Percentiles rank a stretch among this genome's conserved stretches.
Evolutionary conservation across 2,113 vertebrate species (phyloP).

Genomic region (Cynoglossus semilaevis): DNA sequence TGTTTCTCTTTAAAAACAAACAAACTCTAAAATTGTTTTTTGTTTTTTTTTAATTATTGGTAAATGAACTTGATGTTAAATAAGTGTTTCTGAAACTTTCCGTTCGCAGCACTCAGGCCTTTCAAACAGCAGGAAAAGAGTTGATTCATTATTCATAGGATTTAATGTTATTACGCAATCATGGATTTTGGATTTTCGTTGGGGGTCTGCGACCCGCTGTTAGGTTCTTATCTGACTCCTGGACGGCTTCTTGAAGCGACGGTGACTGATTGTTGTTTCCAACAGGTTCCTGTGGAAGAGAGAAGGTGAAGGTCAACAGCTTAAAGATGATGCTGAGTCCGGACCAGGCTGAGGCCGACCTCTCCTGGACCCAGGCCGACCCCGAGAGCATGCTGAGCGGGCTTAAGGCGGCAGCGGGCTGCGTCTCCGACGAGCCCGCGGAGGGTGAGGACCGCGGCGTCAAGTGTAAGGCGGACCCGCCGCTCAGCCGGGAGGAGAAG

Average conservation of each 20-base stretch:
- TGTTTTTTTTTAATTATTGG: background rate
- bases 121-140: constrained; percentile 23
- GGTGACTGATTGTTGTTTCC: background rate
- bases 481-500: constrained; percentile 89
- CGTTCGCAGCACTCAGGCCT: constrained; percentile 10
- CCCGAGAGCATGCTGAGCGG: constrained; percentile 86
- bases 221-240: too few relatives aligned
- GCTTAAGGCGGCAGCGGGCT: constrained; percentile 79
- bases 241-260: too few relatives aligned
- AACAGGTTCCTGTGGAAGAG: constrained; percentile 34
- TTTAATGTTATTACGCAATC: constrained; percentile 60
- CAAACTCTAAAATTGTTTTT: constrained; percentile 2
- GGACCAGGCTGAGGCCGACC: constrained; percentile 90
- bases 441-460: constrained; percentile 66
- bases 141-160: constrained; percentile 54
- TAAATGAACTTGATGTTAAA: background rate
- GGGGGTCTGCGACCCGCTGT: too few relatives aligned
- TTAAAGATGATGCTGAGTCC: constrained; percentile 95
- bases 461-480: constrained; percentile 78
- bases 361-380: constrained; percentile 89
- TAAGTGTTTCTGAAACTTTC: background rate
- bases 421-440: constrained; percentile 79
- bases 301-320: constrained; percentile 20
- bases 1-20: constrained; percentile 16
- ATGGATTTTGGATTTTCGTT: constrained; percentile 1